Conservation (phyloP, 2,113 vertebrate genomes). For the Sarotherodon lohbergeri region DNA sequence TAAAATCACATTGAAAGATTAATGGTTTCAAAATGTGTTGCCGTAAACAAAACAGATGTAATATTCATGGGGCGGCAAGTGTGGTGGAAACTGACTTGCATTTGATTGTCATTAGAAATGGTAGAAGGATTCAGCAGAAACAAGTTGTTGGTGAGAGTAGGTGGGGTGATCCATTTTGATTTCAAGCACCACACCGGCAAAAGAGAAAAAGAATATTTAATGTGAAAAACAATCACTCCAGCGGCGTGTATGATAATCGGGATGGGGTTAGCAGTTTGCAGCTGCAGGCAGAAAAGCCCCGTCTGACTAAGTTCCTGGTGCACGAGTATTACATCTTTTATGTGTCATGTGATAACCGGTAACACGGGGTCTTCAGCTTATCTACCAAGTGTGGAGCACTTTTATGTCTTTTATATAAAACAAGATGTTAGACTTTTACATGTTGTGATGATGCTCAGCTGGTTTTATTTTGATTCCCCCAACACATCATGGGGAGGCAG, state of each 20-base stretch:
- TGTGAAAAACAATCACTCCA: slow-evolving; percentile 38
- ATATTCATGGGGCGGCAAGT: slow-evolving; percentile 15
- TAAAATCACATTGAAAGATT: slow-evolving; percentile 11
- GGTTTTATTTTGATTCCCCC: not conserved
- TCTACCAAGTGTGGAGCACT: not conserved
- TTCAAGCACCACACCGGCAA: not conserved
- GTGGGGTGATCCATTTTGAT: slow-evolving; percentile 30
- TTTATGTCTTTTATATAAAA: not conserved
- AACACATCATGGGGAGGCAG: slow-evolving; percentile 6
- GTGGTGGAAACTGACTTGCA: not conserved
- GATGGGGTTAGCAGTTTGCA: slow-evolving; percentile 39
- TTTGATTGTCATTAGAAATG: slow-evolving; percentile 20
- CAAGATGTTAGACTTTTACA: not conserved
- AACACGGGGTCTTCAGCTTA: not conserved
- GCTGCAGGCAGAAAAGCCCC: slow-evolving; percentile 31
- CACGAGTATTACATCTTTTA: not conserved
- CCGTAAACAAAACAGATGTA: not conserved
- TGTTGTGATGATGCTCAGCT: not conserved
- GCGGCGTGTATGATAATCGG: slow-evolving; percentile 36
- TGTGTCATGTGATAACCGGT: not conserved
- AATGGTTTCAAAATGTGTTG: not conserved
- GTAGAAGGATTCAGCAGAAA: slow-evolving; percentile 11
- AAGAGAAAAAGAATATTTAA: slow-evolving; percentile 21
- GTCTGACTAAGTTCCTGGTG: slow-evolving; percentile 3
- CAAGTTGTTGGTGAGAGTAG: slow-evolving; percentile 12